These are phyloP conservation scores for Gandaritis pyraliata DNA, from an alignment of 2,888 invertebrate species.

Conservation along the genomic window DNA sequence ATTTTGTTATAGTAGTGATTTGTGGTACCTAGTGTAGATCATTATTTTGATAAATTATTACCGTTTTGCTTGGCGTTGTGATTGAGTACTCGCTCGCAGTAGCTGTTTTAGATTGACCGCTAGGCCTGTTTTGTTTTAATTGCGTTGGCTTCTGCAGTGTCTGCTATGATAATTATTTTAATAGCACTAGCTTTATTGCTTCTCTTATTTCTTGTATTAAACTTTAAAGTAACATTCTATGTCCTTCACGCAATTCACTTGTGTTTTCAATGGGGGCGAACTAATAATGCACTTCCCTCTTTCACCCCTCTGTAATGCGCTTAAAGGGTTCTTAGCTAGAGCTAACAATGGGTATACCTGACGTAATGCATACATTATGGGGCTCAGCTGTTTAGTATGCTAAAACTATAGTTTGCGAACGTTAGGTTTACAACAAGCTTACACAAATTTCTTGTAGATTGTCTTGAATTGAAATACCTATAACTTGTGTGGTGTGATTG, in stretches of 20 bases:
- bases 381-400: neutral
- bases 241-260: constrained; percentile 10
- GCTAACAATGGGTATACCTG: constrained; percentile 19
- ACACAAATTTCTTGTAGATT: too few species aligned
- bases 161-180: constrained; percentile 1
- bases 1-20: too few species aligned
- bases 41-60: constrained; percentile 8
- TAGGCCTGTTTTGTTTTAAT: constrained; percentile 5
- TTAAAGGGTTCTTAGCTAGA: constrained; percentile 15
- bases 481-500: neutral
- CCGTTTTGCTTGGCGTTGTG: neutral
- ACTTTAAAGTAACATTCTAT: neutral
- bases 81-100: neutral
- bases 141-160: constrained; percentile 1
- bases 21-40: neutral
- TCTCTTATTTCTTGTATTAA: neutral
- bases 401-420: too few species aligned
- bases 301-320: constrained; percentile 19
- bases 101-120: constrained; percentile 8
- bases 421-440: too few species aligned
- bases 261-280: constrained; percentile 9
- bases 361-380: constrained; percentile 7
- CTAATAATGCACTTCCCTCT: constrained; percentile 27
- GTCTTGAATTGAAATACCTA: too few species aligned
- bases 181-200: constrained; percentile 1